A percentile compares a stretch with the other conserved stretches of the same genome.
Evolutionary conservation across 1,140 invertebrate genomes (phyloP).

Genomic region (Dreissena rostriformis): DNA sequence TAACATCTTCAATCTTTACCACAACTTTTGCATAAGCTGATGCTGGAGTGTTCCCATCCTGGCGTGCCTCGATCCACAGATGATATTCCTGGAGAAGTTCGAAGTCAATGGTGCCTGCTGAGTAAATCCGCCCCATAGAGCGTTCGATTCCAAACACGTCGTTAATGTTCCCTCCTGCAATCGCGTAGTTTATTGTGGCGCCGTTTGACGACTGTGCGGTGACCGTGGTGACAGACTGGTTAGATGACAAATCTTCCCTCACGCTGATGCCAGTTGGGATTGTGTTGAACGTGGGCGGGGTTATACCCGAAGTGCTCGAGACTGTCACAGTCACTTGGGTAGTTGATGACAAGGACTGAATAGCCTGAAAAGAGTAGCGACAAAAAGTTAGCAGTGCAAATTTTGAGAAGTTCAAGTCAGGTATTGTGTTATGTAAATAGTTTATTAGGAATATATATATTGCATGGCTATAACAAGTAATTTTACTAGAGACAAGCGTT

Average conservation of each 20-base stretch:
- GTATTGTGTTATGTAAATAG: too few species aligned
- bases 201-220: conserved; percentile 85
- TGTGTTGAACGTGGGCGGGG: conserved; percentile 60
- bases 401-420: too few species aligned
- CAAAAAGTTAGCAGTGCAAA: background rate
- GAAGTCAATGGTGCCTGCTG: conserved; percentile 92
- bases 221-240: conserved; percentile 78
- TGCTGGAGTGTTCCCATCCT: conserved; percentile 81
- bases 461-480: too few species aligned
- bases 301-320: conserved; percentile 14
- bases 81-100: conserved; percentile 92
- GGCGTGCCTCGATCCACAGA: conserved; percentile 95
- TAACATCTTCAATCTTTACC: conserved; percentile 74
- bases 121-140: conserved; percentile 89
- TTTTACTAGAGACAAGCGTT: too few species aligned
- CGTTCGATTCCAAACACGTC: conserved; percentile 91
- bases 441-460: too few species aligned
- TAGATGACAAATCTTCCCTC: conserved; percentile 70
- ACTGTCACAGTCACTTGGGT: conserved; percentile 65
- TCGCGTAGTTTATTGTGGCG: conserved; percentile 85
- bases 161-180: conserved; percentile 95
- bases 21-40: conserved; percentile 65
- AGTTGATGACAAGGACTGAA: conserved; percentile 46
- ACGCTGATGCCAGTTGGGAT: conserved; percentile 56
- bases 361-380: conserved; percentile 61